Base-by-base conservation (phyloP, 2,888 invertebrate species). In the Cristatella mucedo region DNA sequence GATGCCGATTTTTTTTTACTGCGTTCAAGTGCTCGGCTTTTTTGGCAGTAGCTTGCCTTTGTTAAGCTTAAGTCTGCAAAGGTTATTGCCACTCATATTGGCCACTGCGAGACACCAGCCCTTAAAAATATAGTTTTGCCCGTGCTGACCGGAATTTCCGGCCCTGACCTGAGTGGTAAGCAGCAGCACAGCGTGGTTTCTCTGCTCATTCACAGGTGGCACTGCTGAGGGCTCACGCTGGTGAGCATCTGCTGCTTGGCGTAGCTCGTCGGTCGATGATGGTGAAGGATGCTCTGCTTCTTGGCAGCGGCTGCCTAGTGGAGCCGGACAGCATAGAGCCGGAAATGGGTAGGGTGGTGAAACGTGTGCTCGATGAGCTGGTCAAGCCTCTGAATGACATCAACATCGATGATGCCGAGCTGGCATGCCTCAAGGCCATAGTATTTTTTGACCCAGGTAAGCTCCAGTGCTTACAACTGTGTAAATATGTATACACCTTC, bases 381-480 rank as follows among this genome's bases (percentile, higher is more conserved):
- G 89, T 95, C 40, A 80, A 79, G 61, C 93, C 93, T 30, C 76
- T 97, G 69, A 76, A 82, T 29, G 86, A 89, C 61, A 82, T 93
- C 39, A 82, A 86, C 61, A 85, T 97, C 52, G 93, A 97, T 66
- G 91, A 93, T 63, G 83, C 86, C 0, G 97, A 97, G 70, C 86
- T 93, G 67, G 89, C 95, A 41, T 95, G 93, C 62, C 75, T 97
- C 51, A 97, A 95, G 70, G 93, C 95, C 38, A 82, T 97, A 59
- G 89, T 95, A 38, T 97, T 97, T 71, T 97, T 97, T 61, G 95
- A 97, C 70, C 93, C 95, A 53, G 83, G 93, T 93, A 42, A 46
- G 49, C 31, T n/a, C 15, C n/a, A n/a, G n/a, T n/a, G n/a, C n/a
- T n/a, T n/a, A n/a, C n/a, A n/a, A n/a, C n/a, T n/a, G n/a, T n/a